Percentiles rank a stretch among this genome's conserved stretches.
phyloP scores from a whole-genome alignment of 2,888 invertebrate genomes.

The Drosophila lacicola region DNA sequence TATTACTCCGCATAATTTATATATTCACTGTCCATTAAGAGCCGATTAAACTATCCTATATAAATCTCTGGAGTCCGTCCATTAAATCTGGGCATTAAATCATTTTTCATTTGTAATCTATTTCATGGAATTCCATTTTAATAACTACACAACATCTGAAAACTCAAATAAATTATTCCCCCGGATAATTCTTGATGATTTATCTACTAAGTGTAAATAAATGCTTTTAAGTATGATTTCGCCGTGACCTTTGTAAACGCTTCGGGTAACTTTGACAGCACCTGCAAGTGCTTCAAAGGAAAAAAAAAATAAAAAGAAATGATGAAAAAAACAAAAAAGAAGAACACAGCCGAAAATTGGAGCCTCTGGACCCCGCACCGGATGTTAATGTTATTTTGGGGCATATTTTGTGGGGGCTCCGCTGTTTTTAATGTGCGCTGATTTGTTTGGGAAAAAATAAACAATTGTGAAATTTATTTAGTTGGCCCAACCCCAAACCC shows the following conservation, averaged over 20 bases:
- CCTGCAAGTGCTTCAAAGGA: constrained; percentile 36
- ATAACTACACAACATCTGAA: not conserved
- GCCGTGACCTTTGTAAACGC: constrained; percentile 16
- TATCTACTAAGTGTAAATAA: constrained; percentile 6
- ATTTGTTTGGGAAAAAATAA: constrained; percentile 78
- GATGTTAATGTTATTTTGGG: constrained; percentile 59
- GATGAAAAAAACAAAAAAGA: not conserved
- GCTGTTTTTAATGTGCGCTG: constrained; percentile 75
- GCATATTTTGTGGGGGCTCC: constrained; percentile 59
- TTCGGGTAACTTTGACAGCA: constrained; percentile 16
- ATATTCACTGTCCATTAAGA: not conserved
- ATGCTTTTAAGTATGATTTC: not conserved
- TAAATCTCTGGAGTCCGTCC: not conserved
- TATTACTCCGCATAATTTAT: too few species aligned
- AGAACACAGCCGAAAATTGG: constrained; percentile 7
- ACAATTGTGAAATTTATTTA: constrained; percentile 75
- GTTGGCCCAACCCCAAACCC: constrained; percentile 45
- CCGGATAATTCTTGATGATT: not conserved
- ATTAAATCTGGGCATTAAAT: not conserved
- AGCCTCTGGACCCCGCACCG: constrained; percentile 29
- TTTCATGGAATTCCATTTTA: constrained; percentile 6
- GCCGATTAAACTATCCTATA: not conserved
- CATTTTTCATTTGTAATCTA: constrained; percentile 1
- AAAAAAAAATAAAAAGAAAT: not conserved
- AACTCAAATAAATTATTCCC: not conserved